A percentile compares a stretch with the other conserved stretches of the same genome.
Conservation (phyloP, 2,113 vertebrate genomes). For the Merops nubicus region DNA sequence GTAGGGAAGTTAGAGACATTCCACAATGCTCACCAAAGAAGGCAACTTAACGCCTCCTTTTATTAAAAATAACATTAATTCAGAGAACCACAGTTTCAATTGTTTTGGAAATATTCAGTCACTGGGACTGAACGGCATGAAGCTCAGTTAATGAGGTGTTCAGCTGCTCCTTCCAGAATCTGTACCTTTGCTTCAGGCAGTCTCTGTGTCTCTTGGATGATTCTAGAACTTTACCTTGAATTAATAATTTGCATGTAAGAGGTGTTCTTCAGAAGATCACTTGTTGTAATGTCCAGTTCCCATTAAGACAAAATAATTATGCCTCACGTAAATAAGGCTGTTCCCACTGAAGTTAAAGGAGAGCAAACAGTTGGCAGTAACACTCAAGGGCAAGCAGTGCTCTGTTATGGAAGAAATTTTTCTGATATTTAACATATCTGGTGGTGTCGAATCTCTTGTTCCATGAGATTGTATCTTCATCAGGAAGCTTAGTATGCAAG, state of each 20-base stretch:
- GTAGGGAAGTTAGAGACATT: slow-evolving; percentile 48
- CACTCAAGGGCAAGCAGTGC: neutral
- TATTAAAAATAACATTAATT: slow-evolving; percentile 67
- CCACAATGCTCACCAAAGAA: slow-evolving; percentile 50
- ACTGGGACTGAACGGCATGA: neutral
- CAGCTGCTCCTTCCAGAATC: slow-evolving; percentile 31
- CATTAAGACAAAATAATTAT: neutral
- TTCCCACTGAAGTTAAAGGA: neutral
- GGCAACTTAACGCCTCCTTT: slow-evolving; percentile 53
- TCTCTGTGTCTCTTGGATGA: neutral
- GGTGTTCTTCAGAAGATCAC: neutral
- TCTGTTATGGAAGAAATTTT: neutral
- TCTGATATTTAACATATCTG: neutral
- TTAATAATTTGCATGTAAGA: neutral
- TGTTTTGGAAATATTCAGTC: slow-evolving; percentile 62
- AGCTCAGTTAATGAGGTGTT: slow-evolving; percentile 57
- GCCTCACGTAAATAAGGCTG: neutral
- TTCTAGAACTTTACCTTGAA: neutral
- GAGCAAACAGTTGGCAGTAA: neutral
- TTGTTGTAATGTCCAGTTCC: neutral
- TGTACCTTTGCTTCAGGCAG: slow-evolving; percentile 15
- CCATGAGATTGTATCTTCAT: neutral
- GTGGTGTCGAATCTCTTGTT: neutral
- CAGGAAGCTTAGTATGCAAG: neutral
- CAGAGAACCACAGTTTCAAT: slow-evolving; percentile 30